phyloP scores from a whole-genome alignment of 2,113 vertebrate genomes.

The Semicossyphus pulcher region DNA sequence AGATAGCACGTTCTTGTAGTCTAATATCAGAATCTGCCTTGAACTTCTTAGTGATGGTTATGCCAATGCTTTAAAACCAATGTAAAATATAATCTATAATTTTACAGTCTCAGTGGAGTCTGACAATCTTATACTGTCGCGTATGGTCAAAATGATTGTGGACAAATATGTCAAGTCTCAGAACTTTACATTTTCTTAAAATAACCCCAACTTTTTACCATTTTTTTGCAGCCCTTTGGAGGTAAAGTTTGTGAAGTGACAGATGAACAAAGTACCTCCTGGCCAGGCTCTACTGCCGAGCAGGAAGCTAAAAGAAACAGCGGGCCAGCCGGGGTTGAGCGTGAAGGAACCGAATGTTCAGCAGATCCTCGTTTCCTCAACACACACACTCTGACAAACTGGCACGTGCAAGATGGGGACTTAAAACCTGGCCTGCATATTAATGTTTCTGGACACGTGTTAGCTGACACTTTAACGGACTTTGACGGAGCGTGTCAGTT shows the following conservation, averaged over 20 bases:
- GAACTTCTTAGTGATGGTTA: not conserved
- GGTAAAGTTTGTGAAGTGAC: conserved; percentile 67
- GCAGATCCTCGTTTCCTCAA: conserved; percentile 1
- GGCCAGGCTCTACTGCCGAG: conserved; percentile 6
- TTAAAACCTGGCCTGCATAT: conserved; percentile 21
- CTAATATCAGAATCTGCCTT: not conserved
- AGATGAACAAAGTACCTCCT: conserved; percentile 29
- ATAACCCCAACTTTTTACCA: not conserved
- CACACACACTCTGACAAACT: conserved; percentile 1
- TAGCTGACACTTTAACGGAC: conserved; percentile 32
- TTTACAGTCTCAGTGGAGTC: not conserved
- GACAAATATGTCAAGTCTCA: not conserved
- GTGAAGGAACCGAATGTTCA: conserved; percentile 6
- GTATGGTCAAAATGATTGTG: no score
- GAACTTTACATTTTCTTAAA: conserved; percentile 2
- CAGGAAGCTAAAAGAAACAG: conserved; percentile 38
- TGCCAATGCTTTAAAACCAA: not conserved
- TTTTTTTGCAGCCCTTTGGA: conserved; percentile 45
- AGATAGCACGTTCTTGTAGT: not conserved
- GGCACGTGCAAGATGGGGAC: conserved; percentile 25
- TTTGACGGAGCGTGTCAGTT: conserved; percentile 43
- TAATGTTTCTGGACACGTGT: conserved; percentile 19
- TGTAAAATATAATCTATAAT: not conserved
- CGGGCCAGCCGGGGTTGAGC: conserved; percentile 12
- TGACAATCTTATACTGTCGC: no score